A percentile compares a stretch with the other conserved stretches of the same genome.
These are phyloP conservation scores for Danionella dracula DNA, from an alignment of 2,797 vertebrate genomes.

Conservation along the genomic window DNA sequence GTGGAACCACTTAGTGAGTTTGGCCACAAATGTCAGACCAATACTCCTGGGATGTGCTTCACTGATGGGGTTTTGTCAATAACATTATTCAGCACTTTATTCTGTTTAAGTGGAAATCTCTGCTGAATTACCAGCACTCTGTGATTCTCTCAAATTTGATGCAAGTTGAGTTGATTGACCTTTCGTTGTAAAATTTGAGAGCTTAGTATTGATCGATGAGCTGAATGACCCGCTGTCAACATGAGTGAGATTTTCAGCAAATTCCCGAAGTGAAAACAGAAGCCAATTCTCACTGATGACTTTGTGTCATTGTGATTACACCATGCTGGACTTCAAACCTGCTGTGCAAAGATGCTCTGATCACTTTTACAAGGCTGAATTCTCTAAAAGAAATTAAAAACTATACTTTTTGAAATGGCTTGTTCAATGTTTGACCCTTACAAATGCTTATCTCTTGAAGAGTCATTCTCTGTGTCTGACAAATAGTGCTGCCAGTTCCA, in stretches of 20 bases:
- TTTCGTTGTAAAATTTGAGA: neutral
- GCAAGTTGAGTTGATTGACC: neutral
- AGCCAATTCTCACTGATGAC: conserved; percentile 21
- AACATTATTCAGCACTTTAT: conserved; percentile 24
- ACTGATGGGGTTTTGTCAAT: conserved; percentile 22
- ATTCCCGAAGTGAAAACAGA: neutral
- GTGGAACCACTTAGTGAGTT: conserved; percentile 27
- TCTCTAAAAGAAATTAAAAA: neutral
- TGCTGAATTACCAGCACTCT: neutral
- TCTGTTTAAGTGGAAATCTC: neutral
- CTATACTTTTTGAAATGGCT: neutral
- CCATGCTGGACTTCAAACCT: conserved; percentile 2
- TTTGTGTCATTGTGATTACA: neutral
- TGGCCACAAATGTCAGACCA: conserved; percentile 29
- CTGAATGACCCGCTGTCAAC: conserved; percentile 8
- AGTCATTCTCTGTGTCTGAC: conserved; percentile 7
- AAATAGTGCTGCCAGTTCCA: conserved; percentile 24
- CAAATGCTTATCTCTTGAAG: conserved; percentile 22
- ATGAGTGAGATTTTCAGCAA: conserved; percentile 3
- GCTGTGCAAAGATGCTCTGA: neutral
- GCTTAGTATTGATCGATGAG: neutral
- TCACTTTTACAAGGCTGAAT: neutral
- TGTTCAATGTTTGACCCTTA: conserved; percentile 10
- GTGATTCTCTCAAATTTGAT: neutral
- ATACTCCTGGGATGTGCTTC: conserved; percentile 10